phyloP scores from a whole-genome alignment of 2,797 vertebrate genomes.

The Sebastes melanostomus region DNA sequence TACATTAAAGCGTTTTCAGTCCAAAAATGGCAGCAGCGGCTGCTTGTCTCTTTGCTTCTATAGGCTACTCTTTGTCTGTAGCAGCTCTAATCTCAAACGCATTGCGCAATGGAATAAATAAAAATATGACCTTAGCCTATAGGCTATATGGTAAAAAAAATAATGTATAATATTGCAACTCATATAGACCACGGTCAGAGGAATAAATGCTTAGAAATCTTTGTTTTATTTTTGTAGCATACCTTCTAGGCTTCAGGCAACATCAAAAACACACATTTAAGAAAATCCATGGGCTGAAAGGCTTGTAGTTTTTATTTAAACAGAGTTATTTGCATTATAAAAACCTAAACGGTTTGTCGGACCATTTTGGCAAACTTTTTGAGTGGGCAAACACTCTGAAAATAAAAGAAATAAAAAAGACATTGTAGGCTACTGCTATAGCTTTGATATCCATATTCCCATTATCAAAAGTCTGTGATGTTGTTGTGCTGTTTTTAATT shows the following conservation, averaged over 20 bases:
- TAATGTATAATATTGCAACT: background rate
- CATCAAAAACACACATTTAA: background rate
- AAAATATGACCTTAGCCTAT: background rate
- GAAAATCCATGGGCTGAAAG: background rate
- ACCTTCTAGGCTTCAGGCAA: background rate
- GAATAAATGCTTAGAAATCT: background rate
- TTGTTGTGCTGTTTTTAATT: conserved; percentile 5
- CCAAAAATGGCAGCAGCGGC: no score
- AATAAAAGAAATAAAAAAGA: conserved; percentile 7
- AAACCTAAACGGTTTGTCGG: background rate
- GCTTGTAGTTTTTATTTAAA: background rate
- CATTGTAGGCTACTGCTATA: background rate
- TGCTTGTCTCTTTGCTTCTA: no score
- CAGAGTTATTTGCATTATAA: background rate
- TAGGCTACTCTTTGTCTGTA: background rate
- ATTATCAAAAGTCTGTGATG: conserved; percentile 19
- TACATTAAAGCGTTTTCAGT: no score
- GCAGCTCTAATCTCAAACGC: background rate
- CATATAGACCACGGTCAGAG: background rate
- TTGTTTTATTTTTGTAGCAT: background rate
- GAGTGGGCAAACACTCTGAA: conserved; percentile 7
- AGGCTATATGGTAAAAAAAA: background rate
- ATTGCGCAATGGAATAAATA: background rate
- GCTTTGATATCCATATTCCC: conserved; percentile 5
- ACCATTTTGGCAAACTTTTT: conserved; percentile 17